Conservation (phyloP, 1,140 invertebrate species). For the Anastrepha ludens region DNA sequence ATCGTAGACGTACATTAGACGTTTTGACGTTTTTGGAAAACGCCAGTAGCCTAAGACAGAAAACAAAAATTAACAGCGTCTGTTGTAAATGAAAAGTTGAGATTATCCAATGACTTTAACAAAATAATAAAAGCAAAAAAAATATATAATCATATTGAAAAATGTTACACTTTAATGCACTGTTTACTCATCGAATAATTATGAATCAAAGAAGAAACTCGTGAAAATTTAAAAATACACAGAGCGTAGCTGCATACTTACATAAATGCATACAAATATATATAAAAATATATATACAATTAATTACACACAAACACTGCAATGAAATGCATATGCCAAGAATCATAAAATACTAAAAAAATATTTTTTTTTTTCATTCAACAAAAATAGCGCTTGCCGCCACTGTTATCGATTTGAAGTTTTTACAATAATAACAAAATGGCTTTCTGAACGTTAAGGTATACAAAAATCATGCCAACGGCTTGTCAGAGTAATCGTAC, state of each 20-base stretch:
- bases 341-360: too few species aligned
- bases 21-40: constrained; percentile 15
- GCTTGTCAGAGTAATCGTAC: too few species aligned
- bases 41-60: neutral
- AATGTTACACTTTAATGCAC: constrained; percentile 63
- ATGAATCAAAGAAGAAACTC: constrained; percentile 36
- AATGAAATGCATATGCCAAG: too few species aligned
- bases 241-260: constrained; percentile 17
- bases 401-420: too few species aligned
- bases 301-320: neutral
- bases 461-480: too few species aligned
- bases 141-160: constrained; percentile 15
- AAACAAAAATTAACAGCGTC: neutral
- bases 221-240: constrained; percentile 42
- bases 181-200: constrained; percentile 73
- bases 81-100: constrained; percentile 41
- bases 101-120: constrained; percentile 13
- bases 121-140: constrained; percentile 15
- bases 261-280: constrained; percentile 1
- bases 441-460: too few species aligned
- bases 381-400: too few species aligned
- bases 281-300: constrained; percentile 42
- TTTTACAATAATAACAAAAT: too few species aligned
- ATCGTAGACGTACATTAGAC: neutral
- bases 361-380: too few species aligned